A percentile compares a stretch with the other conserved stretches of the same genome.
Evolutionary conservation across 37 sponge, comb jelly and placozoan species (phyloP).

Genomic region (Spongilla lacustris): DNA sequence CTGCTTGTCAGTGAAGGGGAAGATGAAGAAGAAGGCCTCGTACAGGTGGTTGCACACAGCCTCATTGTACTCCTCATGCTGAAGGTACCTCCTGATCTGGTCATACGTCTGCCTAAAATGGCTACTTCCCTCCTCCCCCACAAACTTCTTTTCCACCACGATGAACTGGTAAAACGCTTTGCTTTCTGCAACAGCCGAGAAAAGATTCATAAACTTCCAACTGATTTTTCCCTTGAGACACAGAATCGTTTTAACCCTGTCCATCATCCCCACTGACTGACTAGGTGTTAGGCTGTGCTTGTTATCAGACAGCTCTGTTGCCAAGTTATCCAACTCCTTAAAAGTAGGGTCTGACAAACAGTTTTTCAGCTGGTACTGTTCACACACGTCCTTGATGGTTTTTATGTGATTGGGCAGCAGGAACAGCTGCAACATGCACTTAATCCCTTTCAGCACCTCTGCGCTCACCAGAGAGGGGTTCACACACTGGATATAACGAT

Average conservation of each 20-base stretch:
- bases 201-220: slow-evolving; percentile 37
- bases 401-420: slow-evolving; percentile 65
- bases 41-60: slow-evolving; percentile 78
- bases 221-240: slow-evolving; percentile 2
- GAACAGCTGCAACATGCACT: slow-evolving; percentile 73
- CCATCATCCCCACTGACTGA: slow-evolving; percentile 48
- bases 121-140: slow-evolving; percentile 43
- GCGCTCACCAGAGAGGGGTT: slow-evolving; percentile 3
- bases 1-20: slow-evolving; percentile 68
- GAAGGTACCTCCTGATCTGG: slow-evolving; percentile 77
- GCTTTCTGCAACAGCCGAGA: slow-evolving; percentile 63
- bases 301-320: slow-evolving; percentile 13
- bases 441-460: slow-evolving; percentile 51
- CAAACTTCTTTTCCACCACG: slow-evolving; percentile 65
- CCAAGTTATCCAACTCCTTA: slow-evolving; percentile 42
- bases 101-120: slow-evolving; percentile 65
- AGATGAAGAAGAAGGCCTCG: slow-evolving; percentile 78
- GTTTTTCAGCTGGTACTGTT: slow-evolving; percentile 55
- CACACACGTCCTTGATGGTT: slow-evolving; percentile 63
- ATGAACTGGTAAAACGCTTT: slow-evolving; percentile 70
- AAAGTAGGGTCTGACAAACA: slow-evolving; percentile 62
- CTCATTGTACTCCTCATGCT: slow-evolving; percentile 92
- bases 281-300: slow-evolving; percentile 52
- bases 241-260: slow-evolving; percentile 37
- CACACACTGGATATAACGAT: slow-evolving; percentile 24